A percentile compares a stretch with the other conserved stretches of the same genome.
Conservation (phyloP, 2,797 vertebrate genomes). For the Syndactyla subalaris region DNA sequence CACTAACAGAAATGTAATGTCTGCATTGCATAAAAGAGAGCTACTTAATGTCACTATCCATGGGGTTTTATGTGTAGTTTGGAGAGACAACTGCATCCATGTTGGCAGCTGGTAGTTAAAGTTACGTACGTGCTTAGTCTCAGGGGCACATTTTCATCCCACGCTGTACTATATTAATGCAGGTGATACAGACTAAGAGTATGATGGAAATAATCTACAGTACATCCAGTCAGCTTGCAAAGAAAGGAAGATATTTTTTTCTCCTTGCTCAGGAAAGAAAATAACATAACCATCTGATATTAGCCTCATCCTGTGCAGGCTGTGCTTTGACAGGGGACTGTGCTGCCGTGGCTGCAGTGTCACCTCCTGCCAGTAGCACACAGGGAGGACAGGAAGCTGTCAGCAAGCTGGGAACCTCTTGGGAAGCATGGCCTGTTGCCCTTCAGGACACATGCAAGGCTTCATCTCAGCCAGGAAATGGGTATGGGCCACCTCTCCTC, state of each 20-base stretch:
- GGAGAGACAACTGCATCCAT: constrained; percentile 8
- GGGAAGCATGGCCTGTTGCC: accelerated
- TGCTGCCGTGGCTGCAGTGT: not conserved
- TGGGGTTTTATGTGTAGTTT: not conserved
- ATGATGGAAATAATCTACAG: not conserved
- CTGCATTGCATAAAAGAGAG: constrained; percentile 15
- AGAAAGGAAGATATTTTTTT: not conserved
- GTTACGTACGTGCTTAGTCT: constrained; percentile 13
- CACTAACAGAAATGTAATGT: constrained; percentile 10
- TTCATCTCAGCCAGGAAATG: not conserved
- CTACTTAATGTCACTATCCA: constrained; percentile 38
- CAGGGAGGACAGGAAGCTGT: not conserved
- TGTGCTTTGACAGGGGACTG: not conserved
- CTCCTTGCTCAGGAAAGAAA: not conserved
- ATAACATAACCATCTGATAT: not conserved
- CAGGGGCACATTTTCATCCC: constrained; percentile 26
- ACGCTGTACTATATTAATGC: constrained; percentile 27
- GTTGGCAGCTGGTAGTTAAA: constrained; percentile 38
- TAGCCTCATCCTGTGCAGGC: not conserved
- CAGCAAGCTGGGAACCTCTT: not conserved
- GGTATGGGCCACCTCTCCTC: not conserved
- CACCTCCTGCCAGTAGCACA: not conserved
- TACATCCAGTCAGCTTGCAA: not conserved
- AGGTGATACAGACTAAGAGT: constrained; percentile 25
- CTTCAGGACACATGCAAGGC: accelerated